phyloP scores from a whole-genome alignment of 2,797 vertebrate genomes.

The Hafferia zeledoni region DNA sequence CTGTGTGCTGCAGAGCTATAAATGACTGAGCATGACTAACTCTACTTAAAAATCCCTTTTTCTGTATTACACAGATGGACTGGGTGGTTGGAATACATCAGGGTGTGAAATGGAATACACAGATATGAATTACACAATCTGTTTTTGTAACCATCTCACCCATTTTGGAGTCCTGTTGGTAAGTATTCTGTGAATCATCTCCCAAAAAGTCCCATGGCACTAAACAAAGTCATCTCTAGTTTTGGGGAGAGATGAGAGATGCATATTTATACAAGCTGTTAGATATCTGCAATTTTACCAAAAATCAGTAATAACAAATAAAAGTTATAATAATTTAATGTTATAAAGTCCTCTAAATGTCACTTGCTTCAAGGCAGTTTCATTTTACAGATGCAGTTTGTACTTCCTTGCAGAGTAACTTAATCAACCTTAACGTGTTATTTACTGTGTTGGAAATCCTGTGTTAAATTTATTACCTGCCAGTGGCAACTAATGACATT shows the following conservation, averaged over 20 bases:
- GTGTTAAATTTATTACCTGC: not conserved
- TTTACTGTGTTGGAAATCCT: not conserved
- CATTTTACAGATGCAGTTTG: not conserved
- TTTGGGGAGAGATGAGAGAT: not conserved
- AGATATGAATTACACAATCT: conserved; percentile 83
- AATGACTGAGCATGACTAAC: conserved; percentile 68
- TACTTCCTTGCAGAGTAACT: not conserved
- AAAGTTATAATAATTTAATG: not conserved
- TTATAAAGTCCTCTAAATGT: not conserved
- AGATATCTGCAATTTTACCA: not conserved
- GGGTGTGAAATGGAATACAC: conserved; percentile 82
- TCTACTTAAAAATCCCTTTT: conserved; percentile 67
- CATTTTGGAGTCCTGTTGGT: conserved; percentile 93
- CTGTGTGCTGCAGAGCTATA: conserved; percentile 58
- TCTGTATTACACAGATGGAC: conserved; percentile 79
- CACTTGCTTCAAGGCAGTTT: not conserved
- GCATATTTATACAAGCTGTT: not conserved
- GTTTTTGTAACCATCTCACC: conserved; percentile 91
- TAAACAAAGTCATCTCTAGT: not conserved
- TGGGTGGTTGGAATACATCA: conserved; percentile 85
- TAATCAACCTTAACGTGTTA: not conserved
- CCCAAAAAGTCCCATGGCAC: not conserved
- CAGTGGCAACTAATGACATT: not conserved
- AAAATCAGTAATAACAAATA: not conserved
- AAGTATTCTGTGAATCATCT: conserved; percentile 72